phyloP scores from a whole-genome alignment of 2,113 vertebrate species.

The Osmerus eperlanus region DNA sequence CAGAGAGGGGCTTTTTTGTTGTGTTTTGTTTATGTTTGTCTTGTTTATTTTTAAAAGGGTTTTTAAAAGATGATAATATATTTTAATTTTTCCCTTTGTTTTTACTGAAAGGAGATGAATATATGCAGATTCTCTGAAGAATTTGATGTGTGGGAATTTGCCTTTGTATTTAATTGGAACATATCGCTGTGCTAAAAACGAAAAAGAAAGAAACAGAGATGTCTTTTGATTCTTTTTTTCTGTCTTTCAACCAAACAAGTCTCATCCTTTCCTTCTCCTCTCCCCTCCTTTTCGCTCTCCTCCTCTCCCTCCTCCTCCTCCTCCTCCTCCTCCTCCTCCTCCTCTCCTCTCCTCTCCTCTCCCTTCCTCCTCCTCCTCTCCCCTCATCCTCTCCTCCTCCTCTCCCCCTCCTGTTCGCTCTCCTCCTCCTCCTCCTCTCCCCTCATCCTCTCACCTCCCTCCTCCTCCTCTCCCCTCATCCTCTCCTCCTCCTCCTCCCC shows the following conservation, averaged over 20 bases:
- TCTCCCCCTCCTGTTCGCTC: no score
- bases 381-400: neutral
- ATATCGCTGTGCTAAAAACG: conserved; percentile 44
- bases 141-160: conserved; percentile 55
- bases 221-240: conserved; percentile 37
- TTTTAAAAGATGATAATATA: conserved; percentile 70
- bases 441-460: no score
- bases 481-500: no score
- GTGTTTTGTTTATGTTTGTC: conserved; percentile 75
- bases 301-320: neutral
- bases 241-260: conserved; percentile 27
- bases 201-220: conserved; percentile 56
- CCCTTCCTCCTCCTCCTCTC: neutral
- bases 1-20: conserved; percentile 65
- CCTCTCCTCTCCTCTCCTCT: neutral
- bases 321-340: neutral
- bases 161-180: conserved; percentile 67
- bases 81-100: conserved; percentile 65
- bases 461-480: no score
- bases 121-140: conserved; percentile 57
- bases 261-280: conserved; percentile 14
- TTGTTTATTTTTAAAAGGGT: conserved; percentile 71
- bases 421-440: no score
- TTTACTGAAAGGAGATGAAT: conserved; percentile 42
- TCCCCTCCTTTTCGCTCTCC: conserved; percentile 2